Evolutionary conservation across 2,888 invertebrate genomes (phyloP), one percentile per base, ranked within the genome.

Genomic region (Drepana falcataria): DNA sequence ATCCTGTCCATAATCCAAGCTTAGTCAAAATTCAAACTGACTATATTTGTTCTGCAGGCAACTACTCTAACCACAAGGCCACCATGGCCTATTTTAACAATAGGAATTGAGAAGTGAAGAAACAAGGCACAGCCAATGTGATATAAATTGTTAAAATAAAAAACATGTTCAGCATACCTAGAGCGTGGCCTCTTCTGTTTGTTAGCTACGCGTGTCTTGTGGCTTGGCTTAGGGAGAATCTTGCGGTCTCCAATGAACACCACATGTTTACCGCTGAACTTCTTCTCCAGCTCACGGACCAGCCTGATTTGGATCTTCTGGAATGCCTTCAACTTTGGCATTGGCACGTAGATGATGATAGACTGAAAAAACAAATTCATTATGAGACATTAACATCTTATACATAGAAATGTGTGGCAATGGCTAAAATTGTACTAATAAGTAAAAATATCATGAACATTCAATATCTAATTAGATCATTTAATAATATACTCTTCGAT

Each of bases 211-310:
- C 95, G 96, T 0, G 97, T 97, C 91, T 99, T 99, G 79, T 98
- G 95, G 62, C 98, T 98, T 54, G 99, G 99, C 85, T 99, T 99
- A 63, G 98, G 98, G 69, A 99, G 93, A 82, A 99, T 99, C 84
- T 98, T 97, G 77, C 99, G 95, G 92, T 99, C 97, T 48, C 99
- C 99, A 77, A 99, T 95, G 81, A 99, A 98, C 67, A 99, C 98
- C 7, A 99, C 99, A 83, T 99, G 98, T 86, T 98, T 98, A 63
- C 99, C 99, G 75, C 98, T 98, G 92, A 99, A 99, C 85, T 99
- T 99, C 95, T 99, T 99, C 87, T 99, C 99, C 79, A 99, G 91
- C 86, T 99, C 99, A 73, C 99, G 95, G 49, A 99, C 99, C 75
- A 99, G 92, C 68, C 98, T 94, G 65, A 96, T 96, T 91, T 99